Percentiles rank a stretch among this genome's conserved stretches.
Conservation (phyloP, 2,888 invertebrate species). For the Epicampocera succincta region DNA sequence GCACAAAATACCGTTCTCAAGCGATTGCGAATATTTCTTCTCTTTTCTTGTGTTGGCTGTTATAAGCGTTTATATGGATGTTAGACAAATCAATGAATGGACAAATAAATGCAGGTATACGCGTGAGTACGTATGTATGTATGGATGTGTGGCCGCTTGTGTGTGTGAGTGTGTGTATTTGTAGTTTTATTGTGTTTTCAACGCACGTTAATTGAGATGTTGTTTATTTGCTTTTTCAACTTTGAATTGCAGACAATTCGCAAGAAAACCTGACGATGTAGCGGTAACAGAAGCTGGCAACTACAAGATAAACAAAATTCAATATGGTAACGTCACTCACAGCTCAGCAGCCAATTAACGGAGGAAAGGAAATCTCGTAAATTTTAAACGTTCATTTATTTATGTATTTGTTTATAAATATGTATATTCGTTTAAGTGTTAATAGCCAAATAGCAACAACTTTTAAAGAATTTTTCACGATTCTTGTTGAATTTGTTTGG, state of each 20-base stretch:
- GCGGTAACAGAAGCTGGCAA: constrained; percentile 31
- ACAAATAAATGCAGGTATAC: constrained; percentile 5
- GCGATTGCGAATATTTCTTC: constrained; percentile 17
- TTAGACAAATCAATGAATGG: constrained; percentile 26
- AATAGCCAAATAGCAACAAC: constrained; percentile 52
- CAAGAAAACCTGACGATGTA: constrained; percentile 37
- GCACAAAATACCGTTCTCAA: constrained; percentile 43
- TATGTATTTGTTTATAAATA: constrained; percentile 20
- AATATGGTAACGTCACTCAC: constrained; percentile 59
- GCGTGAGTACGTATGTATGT: neutral
- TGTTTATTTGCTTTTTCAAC: constrained; percentile 55
- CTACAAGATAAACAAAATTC: constrained; percentile 25
- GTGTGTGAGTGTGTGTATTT: no score
- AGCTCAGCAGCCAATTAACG: constrained; percentile 50
- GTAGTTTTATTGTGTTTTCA: constrained; percentile 38
- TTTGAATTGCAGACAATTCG: constrained; percentile 63
- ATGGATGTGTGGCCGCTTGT: no score
- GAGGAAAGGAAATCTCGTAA: constrained; percentile 8
- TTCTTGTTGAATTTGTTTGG: constrained; percentile 37
- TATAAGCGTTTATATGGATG: constrained; percentile 1
- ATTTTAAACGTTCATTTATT: neutral
- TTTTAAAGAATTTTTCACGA: constrained; percentile 35
- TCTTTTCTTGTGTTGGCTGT: constrained; percentile 13
- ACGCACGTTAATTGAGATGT: constrained; percentile 66
- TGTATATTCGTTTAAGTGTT: constrained; percentile 54